Evolutionary conservation across 2,888 invertebrate species (phyloP).

Genomic region (Anodontia alba): DNA sequence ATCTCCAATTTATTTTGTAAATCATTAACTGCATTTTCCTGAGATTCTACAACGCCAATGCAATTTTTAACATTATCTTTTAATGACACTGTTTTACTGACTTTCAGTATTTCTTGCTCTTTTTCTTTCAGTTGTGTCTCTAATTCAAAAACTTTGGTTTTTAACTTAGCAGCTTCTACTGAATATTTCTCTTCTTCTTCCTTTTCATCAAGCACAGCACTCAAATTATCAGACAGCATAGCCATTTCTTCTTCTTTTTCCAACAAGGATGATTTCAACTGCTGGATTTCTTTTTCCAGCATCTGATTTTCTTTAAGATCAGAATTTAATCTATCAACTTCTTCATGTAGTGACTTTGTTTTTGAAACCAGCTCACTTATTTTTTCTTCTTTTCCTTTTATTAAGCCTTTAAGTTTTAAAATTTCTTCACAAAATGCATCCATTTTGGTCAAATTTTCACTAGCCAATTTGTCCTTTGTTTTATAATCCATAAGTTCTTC

Average conservation of each 20-base stretch:
- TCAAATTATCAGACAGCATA: conserved; percentile 23
- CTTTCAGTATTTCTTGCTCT: conserved; percentile 3
- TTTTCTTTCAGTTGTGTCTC: conserved; percentile 8
- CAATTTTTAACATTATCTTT: background rate
- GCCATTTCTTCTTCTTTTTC: conserved; percentile 34
- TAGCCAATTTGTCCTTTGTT: background rate
- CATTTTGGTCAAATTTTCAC: conserved; percentile 4
- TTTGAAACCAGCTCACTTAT: conserved; percentile 22
- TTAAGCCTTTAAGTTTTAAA: conserved; percentile 1
- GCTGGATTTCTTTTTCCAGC: conserved; percentile 13
- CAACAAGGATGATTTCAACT: conserved; percentile 9
- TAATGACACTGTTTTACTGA: background rate
- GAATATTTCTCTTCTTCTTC: background rate
- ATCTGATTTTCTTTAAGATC: background rate
- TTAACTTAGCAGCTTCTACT: background rate
- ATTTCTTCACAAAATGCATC: conserved; percentile 20
- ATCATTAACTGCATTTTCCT: background rate
- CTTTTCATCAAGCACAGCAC: conserved; percentile 16
- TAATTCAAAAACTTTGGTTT: conserved; percentile 8
- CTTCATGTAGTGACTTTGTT: conserved; percentile 25
- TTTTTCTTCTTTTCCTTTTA: conserved; percentile 21
- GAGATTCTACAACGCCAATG: background rate
- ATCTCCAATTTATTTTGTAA: background rate
- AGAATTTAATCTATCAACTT: conserved; percentile 8
- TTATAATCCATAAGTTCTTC: conserved; percentile 1